Evolutionary conservation across 2,888 invertebrate genomes (phyloP), one percentile per base, ranked within the genome.

Genomic region (Creontiades dilutus): DNA sequence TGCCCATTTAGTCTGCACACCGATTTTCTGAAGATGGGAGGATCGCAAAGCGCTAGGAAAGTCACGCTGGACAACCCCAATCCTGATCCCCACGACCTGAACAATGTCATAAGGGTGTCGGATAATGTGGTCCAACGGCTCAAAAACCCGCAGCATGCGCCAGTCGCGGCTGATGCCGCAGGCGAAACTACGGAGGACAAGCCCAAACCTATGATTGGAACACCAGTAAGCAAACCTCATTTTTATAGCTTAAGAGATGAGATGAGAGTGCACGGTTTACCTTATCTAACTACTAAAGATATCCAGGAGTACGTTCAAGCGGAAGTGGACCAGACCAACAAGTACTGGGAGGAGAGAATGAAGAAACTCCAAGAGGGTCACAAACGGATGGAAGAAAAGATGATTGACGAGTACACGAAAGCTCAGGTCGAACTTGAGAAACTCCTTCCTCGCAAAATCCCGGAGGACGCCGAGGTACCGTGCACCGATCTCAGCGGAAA

Each of bases 281-380:
- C 89, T 81, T 89, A 89, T 82, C 82, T 89, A 68, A 89, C 89
- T 9, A 89, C 89, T n/a, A 89, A 81, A 57, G 89, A 89, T 84
- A 84, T 89, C 27, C 89, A 89, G 82, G 89, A 89, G 46, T 89
- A 89, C 89, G 82, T 89, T 14, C 61, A 81, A 16, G 0, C 89
- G 19, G 89, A 89, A 37, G 81, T 89, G 23, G 89, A 89, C 16
- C 19, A 46, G 14, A 82, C 81, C 46, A 82, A 89, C 68, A 89
- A 89, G 57, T 89, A 89, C 68, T 89, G 89, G 89, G 89, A 89
- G 28, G 89, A 89, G 19, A 28, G 89, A 37, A 61, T 89, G 81
- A 82, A 57, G 27, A 81, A 68, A 23, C 57, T 89, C 13, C 61
- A 81, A 28, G 89, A 89, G 16, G 47, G 68, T 11, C 89, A 89